Percentiles rank a stretch among this genome's conserved stretches.
Evolutionary conservation across 2,113 vertebrate species (phyloP).

Genomic region (Benitochromis conjunctus): DNA sequence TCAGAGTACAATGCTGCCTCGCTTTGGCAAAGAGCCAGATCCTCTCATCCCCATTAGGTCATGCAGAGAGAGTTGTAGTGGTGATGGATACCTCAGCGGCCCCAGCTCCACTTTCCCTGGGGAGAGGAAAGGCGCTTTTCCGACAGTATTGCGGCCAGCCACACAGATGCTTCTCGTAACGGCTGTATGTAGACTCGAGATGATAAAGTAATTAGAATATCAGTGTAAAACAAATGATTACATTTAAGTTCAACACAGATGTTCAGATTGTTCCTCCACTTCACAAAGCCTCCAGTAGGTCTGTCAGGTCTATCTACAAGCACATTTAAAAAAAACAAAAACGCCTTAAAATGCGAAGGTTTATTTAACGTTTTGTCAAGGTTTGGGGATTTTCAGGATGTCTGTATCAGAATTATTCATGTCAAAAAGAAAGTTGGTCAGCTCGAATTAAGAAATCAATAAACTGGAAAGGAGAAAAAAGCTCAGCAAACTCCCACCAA

Average conservation of each 20-base stretch:
- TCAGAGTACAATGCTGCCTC: conserved; percentile 31
- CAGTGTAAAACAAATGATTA: background rate
- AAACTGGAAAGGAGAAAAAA: no score
- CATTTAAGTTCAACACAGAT: conserved; percentile 14
- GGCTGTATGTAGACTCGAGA: background rate
- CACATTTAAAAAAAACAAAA: background rate
- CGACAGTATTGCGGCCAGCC: background rate
- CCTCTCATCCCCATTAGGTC: conserved; percentile 56
- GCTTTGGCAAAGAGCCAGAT: conserved; percentile 45
- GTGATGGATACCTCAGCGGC: conserved; percentile 55
- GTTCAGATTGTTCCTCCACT: background rate
- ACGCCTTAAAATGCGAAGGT: background rate
- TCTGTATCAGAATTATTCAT: background rate
- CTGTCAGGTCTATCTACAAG: background rate
- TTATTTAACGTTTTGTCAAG: background rate
- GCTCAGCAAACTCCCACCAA: rapidly evolving
- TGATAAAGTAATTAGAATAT: conserved; percentile 6
- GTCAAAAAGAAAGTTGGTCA: background rate
- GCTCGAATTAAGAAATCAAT: background rate
- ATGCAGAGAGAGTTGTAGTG: conserved; percentile 28
- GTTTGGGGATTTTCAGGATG: background rate
- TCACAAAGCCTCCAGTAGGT: background rate
- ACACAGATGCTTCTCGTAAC: background rate
- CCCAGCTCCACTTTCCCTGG: conserved; percentile 22
- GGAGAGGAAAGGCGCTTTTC: background rate